A percentile compares a stretch with the other conserved stretches of the same genome.
phyloP scores from a whole-genome alignment of 2,113 vertebrate genomes.

The Gavialis gangeticus region DNA sequence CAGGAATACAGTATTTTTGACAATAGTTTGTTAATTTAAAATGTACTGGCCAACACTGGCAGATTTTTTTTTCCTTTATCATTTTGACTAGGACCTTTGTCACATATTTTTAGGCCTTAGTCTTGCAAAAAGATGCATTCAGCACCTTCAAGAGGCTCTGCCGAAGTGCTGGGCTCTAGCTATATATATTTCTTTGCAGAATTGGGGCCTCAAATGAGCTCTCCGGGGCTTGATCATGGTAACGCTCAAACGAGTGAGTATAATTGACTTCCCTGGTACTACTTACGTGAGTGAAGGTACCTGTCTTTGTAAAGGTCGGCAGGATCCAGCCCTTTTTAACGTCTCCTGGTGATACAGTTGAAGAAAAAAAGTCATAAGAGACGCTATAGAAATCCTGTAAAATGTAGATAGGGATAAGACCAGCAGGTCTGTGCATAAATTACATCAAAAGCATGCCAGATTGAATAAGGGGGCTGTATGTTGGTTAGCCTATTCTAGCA shows the following conservation, averaged over 20 bases:
- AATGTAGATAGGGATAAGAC: neutral
- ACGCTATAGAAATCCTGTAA: neutral
- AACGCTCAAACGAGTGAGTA: neutral
- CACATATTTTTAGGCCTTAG: constrained; percentile 13
- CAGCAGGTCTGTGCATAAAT: constrained; percentile 1
- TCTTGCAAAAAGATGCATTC: constrained; percentile 46
- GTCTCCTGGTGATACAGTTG: neutral
- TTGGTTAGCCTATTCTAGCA: constrained; percentile 2
- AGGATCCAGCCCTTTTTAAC: neutral
- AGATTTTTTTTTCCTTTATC: neutral
- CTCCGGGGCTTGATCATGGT: constrained; percentile 11
- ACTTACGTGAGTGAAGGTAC: neutral
- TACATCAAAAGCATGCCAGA: constrained; percentile 7
- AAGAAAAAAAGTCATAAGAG: neutral
- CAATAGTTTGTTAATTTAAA: constrained; percentile 58
- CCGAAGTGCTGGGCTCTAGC: neutral
- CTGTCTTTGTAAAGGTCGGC: constrained; percentile 7
- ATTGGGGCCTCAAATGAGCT: constrained; percentile 26
- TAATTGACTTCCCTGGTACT: neutral
- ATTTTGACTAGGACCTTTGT: neutral
- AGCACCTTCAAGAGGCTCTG: neutral
- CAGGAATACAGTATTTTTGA: neutral
- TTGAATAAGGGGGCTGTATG: neutral
- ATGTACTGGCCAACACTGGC: neutral
- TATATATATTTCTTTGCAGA: neutral